Percentiles rank a stretch among this genome's conserved stretches.
Conservation (phyloP, 2,113 vertebrate species). For the Geococcyx californianus region DNA sequence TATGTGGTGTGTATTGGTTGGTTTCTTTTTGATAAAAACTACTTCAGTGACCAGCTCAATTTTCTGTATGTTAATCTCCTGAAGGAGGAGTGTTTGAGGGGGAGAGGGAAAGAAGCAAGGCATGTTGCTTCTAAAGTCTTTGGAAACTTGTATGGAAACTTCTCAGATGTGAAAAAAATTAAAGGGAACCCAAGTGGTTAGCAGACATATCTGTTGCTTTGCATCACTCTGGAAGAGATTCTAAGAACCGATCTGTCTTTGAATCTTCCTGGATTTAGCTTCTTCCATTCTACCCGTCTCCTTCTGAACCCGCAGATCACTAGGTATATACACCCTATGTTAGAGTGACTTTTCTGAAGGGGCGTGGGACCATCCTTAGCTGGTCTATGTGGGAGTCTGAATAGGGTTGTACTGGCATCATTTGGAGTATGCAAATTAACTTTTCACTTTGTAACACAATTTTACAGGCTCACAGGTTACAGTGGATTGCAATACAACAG, state of each 20-base stretch:
- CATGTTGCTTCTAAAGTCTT: background rate
- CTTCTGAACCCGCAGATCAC: background rate
- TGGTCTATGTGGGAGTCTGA: background rate
- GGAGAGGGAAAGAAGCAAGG: background rate
- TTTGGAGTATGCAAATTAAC: background rate
- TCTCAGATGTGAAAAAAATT: background rate
- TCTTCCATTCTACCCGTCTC: background rate
- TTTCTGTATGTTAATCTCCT: background rate
- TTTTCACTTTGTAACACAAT: constrained; percentile 9
- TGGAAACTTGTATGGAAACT: background rate
- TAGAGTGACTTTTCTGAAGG: background rate
- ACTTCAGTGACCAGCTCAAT: background rate
- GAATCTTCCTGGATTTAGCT: background rate
- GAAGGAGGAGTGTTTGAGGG: background rate
- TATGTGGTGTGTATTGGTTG: background rate
- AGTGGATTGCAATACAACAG: constrained; percentile 77
- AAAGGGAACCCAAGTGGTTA: background rate
- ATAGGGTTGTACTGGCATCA: background rate
- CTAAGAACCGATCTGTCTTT: background rate
- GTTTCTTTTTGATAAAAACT: background rate
- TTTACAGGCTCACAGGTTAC: constrained; percentile 79
- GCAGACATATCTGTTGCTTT: background rate
- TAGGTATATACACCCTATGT: background rate
- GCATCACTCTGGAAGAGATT: background rate
- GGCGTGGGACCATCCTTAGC: background rate